Percentiles rank a stretch among this genome's conserved stretches.
phyloP scores from a whole-genome alignment of 2,797 vertebrate genomes.

The Coracias cyanogaster region DNA sequence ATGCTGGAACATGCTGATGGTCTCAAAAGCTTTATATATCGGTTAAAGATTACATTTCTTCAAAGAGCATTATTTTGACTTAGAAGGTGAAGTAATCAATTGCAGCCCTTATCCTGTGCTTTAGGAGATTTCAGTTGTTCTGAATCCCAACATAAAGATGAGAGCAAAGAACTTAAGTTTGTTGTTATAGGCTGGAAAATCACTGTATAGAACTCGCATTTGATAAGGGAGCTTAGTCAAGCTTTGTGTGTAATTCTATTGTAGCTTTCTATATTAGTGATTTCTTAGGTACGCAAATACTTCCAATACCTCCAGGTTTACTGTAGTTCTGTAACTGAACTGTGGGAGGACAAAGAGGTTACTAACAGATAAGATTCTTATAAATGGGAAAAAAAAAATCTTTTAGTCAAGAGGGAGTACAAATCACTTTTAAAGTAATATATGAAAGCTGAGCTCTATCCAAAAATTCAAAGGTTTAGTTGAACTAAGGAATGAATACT shows the following conservation, averaged over 20 bases:
- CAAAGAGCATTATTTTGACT: neutral
- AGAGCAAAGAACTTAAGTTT: neutral
- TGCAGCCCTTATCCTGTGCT: neutral
- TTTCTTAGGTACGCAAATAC: neutral
- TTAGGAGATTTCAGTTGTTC: neutral
- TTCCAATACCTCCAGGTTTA: neutral
- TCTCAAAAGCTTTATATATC: neutral
- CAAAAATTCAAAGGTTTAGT: neutral
- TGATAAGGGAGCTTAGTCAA: neutral
- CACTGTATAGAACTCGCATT: neutral
- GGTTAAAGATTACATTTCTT: neutral
- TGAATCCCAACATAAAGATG: neutral
- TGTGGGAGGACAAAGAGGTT: neutral
- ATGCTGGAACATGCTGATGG: neutral
- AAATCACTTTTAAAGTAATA: neutral
- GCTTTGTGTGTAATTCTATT: neutral
- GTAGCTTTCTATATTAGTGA: neutral
- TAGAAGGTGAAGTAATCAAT: neutral
- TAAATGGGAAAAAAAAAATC: neutral
- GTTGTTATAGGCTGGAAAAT: neutral
- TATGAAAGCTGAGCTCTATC: neutral
- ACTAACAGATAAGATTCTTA: neutral
- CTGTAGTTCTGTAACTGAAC: neutral
- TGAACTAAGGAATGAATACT: neutral
- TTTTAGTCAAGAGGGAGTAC: neutral